phyloP scores from a whole-genome alignment of 2,888 invertebrate genomes.

The Synanthedon formicaeformis region DNA sequence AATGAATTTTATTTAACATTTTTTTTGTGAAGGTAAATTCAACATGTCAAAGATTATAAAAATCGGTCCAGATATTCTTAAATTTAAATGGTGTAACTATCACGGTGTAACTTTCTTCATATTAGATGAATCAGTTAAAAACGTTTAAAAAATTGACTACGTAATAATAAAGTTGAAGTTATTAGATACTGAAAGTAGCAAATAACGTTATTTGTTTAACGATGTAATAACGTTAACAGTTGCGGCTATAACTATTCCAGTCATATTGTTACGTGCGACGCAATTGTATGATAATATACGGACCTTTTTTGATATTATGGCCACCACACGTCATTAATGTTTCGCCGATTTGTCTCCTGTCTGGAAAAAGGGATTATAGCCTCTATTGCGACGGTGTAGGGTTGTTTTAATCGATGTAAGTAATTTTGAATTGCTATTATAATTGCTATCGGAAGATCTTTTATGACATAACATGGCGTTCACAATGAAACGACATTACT shows the following conservation, averaged over 20 bases:
- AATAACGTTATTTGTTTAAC: background rate
- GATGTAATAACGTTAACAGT: background rate
- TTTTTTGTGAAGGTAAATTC: too few relatives aligned
- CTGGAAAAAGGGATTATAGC: background rate
- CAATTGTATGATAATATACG: slow-evolving; percentile 64
- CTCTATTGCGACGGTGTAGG: background rate
- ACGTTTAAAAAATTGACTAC: too few relatives aligned
- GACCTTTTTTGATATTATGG: slow-evolving; percentile 56
- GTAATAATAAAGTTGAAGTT: too few relatives aligned
- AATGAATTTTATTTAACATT: too few relatives aligned
- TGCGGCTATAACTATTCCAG: slow-evolving; percentile 10
- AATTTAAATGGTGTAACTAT: too few relatives aligned
- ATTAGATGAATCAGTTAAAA: too few relatives aligned
- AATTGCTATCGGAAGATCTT: background rate
- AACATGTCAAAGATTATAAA: too few relatives aligned
- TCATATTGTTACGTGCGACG: slow-evolving; percentile 30
- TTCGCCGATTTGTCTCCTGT: slow-evolving; percentile 6
- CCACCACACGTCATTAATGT: slow-evolving; percentile 35
- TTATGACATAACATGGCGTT: background rate
- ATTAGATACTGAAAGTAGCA: too few relatives aligned
- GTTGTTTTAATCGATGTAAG: background rate
- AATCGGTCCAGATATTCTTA: too few relatives aligned
- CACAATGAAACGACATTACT: too few relatives aligned
- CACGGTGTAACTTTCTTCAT: too few relatives aligned
- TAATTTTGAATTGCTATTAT: background rate